A percentile compares a stretch with the other conserved stretches of the same genome.
Evolutionary conservation across 92 coral and sea anemone species (phyloP).

Genomic region (Parazoanthus atlanticus): DNA sequence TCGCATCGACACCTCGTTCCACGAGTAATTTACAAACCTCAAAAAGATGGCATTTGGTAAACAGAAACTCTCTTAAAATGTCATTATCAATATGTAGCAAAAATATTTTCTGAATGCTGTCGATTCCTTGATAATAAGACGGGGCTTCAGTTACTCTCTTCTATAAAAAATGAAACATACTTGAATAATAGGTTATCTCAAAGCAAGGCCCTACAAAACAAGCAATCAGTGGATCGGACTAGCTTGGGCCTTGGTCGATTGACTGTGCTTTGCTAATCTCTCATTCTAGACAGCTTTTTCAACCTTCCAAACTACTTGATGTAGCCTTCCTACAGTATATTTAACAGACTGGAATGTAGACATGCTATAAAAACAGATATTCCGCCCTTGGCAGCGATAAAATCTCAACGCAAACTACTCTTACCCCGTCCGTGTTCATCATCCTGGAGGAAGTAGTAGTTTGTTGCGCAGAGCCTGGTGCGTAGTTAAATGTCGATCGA

Average conservation of each 20-base stretch:
- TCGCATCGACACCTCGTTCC: conserved; percentile 10
- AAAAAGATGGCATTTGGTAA: not conserved
- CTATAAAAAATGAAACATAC: too few species aligned
- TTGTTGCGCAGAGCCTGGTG: conserved; percentile 21
- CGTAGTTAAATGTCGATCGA: conserved; percentile 7
- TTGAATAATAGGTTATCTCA: not conserved
- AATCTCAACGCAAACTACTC: conserved; percentile 5
- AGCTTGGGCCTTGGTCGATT: not conserved
- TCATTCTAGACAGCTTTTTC: not conserved
- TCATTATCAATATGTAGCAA: not conserved
- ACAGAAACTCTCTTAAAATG: not conserved
- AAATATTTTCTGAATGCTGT: not conserved
- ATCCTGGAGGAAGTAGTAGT: not conserved
- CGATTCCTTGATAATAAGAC: not conserved
- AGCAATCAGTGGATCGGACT: not conserved
- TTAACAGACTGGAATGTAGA: not conserved
- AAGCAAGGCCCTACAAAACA: not conserved
- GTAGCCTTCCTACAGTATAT: conserved; percentile 1
- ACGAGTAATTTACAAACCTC: conserved; percentile 45
- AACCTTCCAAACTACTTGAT: not conserved
- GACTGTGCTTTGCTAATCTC: not conserved
- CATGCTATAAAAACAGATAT: conserved; percentile 9
- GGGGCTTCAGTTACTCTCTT: not conserved
- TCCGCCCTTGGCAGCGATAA: conserved; percentile 6
- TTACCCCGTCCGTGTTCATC: conserved; percentile 12